These are phyloP conservation scores for Adineta ricciae DNA, from an alignment of 2,888 invertebrate species.

Conservation along the genomic window DNA sequence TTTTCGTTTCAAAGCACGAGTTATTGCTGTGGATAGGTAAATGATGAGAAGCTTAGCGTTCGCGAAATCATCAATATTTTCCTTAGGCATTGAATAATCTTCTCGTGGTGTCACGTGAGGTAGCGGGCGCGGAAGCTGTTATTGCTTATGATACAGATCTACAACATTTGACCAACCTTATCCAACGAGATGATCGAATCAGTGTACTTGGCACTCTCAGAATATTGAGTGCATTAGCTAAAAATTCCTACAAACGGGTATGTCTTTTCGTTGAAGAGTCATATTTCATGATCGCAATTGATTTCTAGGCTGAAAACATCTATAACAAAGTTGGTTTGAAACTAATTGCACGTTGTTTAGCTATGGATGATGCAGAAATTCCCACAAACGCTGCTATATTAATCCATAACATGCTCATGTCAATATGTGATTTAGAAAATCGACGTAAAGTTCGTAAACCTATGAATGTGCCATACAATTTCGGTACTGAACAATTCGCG, in stretches of 20 bases:
- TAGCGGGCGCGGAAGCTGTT: constrained; percentile 23
- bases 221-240: constrained; percentile 25
- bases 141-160: neutral
- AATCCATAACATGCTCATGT: constrained; percentile 28
- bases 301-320: neutral
- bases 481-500: constrained; percentile 25
- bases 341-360: constrained; percentile 21
- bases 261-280: neutral
- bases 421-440: constrained; percentile 33
- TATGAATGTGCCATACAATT: constrained; percentile 25
- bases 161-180: constrained; percentile 13
- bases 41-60: too few relatives aligned
- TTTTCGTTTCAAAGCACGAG: neutral
- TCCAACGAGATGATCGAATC: neutral
- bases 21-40: neutral
- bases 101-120: constrained; percentile 22
- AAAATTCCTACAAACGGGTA: constrained; percentile 27
- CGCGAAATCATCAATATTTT: neutral
- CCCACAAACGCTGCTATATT: constrained; percentile 25
- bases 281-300: neutral
- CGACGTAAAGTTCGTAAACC: constrained; percentile 30
- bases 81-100: constrained; percentile 29
- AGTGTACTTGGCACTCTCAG: neutral
- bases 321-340: constrained; percentile 27
- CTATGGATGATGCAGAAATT: constrained; percentile 21